Evolutionary conservation across 2,888 invertebrate species (phyloP).

Genomic region (Nasonia oneida): DNA sequence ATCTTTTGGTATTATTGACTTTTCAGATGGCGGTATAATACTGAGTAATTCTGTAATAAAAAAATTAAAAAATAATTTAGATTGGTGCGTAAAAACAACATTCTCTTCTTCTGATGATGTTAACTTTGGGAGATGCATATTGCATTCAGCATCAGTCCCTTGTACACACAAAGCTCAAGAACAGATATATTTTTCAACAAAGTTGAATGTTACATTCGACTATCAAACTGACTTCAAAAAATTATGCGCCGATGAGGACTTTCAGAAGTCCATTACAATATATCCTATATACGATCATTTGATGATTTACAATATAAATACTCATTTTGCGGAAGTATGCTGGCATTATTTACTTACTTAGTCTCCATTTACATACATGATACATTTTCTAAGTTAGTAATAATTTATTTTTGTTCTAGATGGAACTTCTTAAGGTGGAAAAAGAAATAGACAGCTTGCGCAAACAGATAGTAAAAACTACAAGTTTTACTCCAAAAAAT

Average conservation of each 20-base stretch:
- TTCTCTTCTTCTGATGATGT: conserved; percentile 90
- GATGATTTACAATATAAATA: conserved; percentile 86
- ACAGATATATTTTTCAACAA: conserved; percentile 67
- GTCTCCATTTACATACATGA: neutral
- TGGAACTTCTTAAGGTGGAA: conserved; percentile 77
- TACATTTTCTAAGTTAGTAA: neutral
- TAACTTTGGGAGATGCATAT: conserved; percentile 93
- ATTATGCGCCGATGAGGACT: conserved; percentile 77
- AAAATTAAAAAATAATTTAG: conserved; percentile 88
- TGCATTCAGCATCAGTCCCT: conserved; percentile 85
- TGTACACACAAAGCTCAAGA: conserved; percentile 83
- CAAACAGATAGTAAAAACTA: conserved; percentile 78
- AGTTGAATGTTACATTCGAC: conserved; percentile 73
- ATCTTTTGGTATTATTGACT: conserved; percentile 14
- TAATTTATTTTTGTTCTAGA: conserved; percentile 67
- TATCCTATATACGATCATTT: conserved; percentile 84
- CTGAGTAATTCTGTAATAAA: conserved; percentile 92
- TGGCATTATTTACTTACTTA: conserved; percentile 17
- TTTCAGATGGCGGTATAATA: conserved; percentile 90
- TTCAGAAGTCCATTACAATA: conserved; percentile 83
- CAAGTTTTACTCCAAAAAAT: conserved; percentile 78
- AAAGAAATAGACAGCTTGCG: conserved; percentile 79
- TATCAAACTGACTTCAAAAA: conserved; percentile 77
- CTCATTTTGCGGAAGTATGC: conserved; percentile 85
- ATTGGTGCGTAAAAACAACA: conserved; percentile 94